These are phyloP conservation scores for Sebastes goodei DNA, from an alignment of 2,797 vertebrate species.

Conservation along the genomic window DNA sequence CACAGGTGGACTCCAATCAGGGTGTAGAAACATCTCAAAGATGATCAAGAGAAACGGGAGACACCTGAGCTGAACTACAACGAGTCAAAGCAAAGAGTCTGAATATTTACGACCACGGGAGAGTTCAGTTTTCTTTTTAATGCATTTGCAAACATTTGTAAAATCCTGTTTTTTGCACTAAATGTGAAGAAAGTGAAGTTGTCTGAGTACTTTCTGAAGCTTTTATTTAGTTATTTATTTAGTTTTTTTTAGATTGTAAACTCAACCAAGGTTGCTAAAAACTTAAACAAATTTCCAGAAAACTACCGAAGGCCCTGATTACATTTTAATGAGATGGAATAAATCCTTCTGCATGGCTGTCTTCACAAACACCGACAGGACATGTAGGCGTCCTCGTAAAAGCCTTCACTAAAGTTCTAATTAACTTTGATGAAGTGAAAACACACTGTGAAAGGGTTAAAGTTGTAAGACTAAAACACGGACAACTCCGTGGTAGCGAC, in stretches of 20 bases:
- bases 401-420: no score
- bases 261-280: not conserved
- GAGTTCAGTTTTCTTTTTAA: not conserved
- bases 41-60: not conserved
- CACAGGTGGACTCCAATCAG: not conserved
- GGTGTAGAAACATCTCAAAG: not conserved
- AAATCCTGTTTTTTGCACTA: not conserved
- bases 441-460: no score
- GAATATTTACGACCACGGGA: no score
- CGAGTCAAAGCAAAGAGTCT: not conserved
- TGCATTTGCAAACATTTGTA: not conserved
- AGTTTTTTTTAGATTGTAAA: not conserved
- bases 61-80: not conserved
- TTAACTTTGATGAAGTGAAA: no score
- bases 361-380: not conserved
- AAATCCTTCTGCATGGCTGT: not conserved
- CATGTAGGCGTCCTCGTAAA: no score
- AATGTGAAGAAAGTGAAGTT: not conserved
- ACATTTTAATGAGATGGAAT: not conserved
- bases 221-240: not conserved
- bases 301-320: not conserved
- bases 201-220: no score
- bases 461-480: no score
- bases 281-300: not conserved
- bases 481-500: no score